phyloP scores from a whole-genome alignment of 2,888 invertebrate species.

The Acleris cristana region DNA sequence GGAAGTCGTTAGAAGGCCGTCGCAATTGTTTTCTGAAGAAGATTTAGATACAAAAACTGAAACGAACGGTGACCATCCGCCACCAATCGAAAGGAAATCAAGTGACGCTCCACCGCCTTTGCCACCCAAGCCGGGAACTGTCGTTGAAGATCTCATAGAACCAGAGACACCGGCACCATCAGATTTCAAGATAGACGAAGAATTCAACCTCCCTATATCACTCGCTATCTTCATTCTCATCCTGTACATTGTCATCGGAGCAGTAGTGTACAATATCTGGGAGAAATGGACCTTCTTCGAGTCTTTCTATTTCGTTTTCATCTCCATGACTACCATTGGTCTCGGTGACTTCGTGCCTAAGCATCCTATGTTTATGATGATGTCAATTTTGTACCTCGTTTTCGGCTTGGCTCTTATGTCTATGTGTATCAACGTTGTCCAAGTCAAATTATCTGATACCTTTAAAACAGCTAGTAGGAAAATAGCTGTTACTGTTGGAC shows the following conservation, averaged over 20 bases:
- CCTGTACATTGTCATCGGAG: constrained; percentile 94
- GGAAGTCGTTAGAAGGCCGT: constrained; percentile 90
- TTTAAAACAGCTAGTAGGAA: constrained; percentile 93
- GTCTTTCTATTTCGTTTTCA: constrained; percentile 98
- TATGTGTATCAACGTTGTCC: constrained; percentile 98
- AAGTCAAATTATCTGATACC: constrained; percentile 91
- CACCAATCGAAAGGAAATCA: constrained; percentile 58
- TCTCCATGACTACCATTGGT: constrained; percentile 98
- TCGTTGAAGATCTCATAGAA: constrained; percentile 78
- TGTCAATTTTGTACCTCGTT: constrained; percentile 95
- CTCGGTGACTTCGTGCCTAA: constrained; percentile 96
- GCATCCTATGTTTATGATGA: constrained; percentile 95
- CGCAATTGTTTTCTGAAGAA: constrained; percentile 85
- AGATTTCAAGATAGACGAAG: constrained; percentile 92
- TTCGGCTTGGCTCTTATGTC: constrained; percentile 97
- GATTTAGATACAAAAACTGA: constrained; percentile 62
- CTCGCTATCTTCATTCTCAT: constrained; percentile 93
- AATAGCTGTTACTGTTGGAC: constrained; percentile 92
- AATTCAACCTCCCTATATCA: constrained; percentile 96
- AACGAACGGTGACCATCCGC: constrained; percentile 47
- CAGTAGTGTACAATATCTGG: constrained; percentile 89
- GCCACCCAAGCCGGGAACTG: constrained; percentile 69
- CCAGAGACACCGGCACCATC: constrained; percentile 91
- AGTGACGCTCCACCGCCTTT: constrained; percentile 75
- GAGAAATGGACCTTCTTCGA: constrained; percentile 96